Conservation (phyloP, 2,888 invertebrate genomes). For the Nephrotoma flavescens region DNA sequence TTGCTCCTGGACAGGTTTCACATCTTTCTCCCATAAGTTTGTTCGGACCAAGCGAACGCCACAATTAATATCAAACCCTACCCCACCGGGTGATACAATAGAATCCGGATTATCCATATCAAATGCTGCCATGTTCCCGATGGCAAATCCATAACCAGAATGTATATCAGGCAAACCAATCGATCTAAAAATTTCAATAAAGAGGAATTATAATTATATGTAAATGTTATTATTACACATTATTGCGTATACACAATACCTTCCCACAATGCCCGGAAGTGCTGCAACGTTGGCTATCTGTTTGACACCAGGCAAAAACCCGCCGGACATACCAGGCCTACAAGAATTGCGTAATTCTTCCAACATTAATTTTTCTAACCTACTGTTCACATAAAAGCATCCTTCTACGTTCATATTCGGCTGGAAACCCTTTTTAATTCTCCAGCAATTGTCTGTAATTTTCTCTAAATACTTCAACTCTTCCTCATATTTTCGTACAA, state of each 20-base stretch:
- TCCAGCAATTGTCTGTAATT: constrained; percentile 71
- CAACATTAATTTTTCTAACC: constrained; percentile 89
- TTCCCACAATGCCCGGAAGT: constrained; percentile 89
- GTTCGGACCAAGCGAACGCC: constrained; percentile 91
- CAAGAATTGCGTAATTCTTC: constrained; percentile 89
- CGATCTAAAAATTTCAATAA: constrained; percentile 34
- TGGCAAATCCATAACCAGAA: constrained; percentile 99
- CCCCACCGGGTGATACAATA: constrained; percentile 87
- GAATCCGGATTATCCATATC: constrained; percentile 83
- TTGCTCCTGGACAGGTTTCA: constrained; percentile 83
- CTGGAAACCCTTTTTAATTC: constrained; percentile 96
- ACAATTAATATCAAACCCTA: constrained; percentile 99
- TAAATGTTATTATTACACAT: no score
- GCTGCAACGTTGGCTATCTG: constrained; percentile 99
- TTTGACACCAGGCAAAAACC: constrained; percentile 95
- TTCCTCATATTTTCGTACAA: constrained; percentile 80
- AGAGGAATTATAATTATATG: background rate
- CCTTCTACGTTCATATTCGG: constrained; percentile 99
- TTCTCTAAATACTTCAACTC: constrained; percentile 88
- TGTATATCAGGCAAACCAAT: constrained; percentile 95
- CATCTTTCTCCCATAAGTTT: constrained; percentile 86
- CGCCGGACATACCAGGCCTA: constrained; percentile 79
- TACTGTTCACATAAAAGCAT: constrained; percentile 86
- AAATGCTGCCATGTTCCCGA: constrained; percentile 99
- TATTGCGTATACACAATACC: background rate